A percentile compares a stretch with the other conserved stretches of the same genome.
Conservation (phyloP, 2,113 vertebrate species). For the Myrmecobius fasciatus region DNA sequence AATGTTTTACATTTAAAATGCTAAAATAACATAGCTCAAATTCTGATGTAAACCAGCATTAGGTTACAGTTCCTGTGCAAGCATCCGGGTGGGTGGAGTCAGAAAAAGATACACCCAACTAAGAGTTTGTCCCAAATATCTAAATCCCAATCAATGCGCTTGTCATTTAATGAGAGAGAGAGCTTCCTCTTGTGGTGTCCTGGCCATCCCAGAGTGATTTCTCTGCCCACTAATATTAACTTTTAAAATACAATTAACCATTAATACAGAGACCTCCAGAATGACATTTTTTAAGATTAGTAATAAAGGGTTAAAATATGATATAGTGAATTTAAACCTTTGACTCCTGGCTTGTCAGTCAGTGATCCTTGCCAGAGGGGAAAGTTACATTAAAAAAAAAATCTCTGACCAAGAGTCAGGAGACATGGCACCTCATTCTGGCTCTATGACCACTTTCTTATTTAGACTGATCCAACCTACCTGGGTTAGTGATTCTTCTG, state of each 20-base stretch:
- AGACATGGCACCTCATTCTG: background rate
- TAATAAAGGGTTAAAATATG: background rate
- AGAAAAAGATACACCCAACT: background rate
- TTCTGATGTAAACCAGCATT: background rate
- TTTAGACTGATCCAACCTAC: background rate
- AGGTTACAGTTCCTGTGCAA: background rate
- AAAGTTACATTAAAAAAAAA: background rate
- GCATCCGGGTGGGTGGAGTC: background rate
- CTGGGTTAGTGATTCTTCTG: background rate
- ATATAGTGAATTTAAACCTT: background rate
- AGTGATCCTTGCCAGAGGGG: background rate
- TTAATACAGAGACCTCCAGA: background rate
- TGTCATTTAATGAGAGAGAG: background rate
- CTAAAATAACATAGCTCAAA: conserved; percentile 8
- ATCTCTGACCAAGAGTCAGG: background rate
- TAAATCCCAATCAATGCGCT: background rate
- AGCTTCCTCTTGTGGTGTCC: background rate
- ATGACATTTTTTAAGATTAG: background rate
- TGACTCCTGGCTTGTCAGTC: background rate
- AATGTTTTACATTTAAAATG: conserved; percentile 30
- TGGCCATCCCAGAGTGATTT: background rate
- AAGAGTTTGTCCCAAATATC: background rate
- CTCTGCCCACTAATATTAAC: background rate
- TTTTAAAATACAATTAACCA: background rate
- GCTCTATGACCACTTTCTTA: background rate